phyloP scores from a whole-genome alignment of 2,888 invertebrate species.

The Phortica okadai region DNA sequence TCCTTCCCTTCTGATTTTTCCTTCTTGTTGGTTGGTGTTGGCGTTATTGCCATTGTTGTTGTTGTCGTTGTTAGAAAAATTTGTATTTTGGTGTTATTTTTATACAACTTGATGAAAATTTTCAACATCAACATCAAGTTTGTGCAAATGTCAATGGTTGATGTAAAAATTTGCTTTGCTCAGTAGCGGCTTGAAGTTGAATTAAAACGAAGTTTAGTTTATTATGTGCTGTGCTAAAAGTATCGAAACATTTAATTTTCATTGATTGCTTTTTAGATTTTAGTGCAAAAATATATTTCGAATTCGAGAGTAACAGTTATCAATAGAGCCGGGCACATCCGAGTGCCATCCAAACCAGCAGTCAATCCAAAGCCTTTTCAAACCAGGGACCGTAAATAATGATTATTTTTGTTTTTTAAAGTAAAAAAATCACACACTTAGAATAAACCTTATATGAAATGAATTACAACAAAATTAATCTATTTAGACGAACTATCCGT shows the following conservation, averaged over 20 bases:
- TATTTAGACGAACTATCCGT: too few relatives aligned
- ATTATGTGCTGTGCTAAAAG: neutral
- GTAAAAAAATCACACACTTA: too few relatives aligned
- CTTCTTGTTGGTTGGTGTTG: conserved; percentile 17
- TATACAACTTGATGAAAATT: conserved; percentile 71
- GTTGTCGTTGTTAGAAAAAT: conserved; percentile 43
- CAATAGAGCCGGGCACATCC: too few relatives aligned
- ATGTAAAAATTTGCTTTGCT: conserved; percentile 38
- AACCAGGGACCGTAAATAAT: too few relatives aligned
- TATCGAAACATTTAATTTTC: neutral
- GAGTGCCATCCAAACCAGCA: too few relatives aligned
- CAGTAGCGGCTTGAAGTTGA: conserved; percentile 46
- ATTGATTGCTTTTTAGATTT: neutral
- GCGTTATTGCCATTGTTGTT: conserved; percentile 36
- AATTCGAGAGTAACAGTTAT: too few relatives aligned
- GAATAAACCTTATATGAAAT: too few relatives aligned
- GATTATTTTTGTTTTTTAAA: too few relatives aligned
- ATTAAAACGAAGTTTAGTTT: neutral
- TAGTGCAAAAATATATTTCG: too few relatives aligned
- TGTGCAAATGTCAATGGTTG: conserved; percentile 66
- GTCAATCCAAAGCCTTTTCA: too few relatives aligned
- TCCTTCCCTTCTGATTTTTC: conserved; percentile 41
- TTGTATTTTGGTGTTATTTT: conserved; percentile 66
- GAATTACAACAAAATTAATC: too few relatives aligned
- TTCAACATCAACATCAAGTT: conserved; percentile 71